A percentile compares a stretch with the other conserved stretches of the same genome.
Evolutionary conservation across 1,140 invertebrate species (phyloP).

Genomic region (Drosophila erecta): DNA sequence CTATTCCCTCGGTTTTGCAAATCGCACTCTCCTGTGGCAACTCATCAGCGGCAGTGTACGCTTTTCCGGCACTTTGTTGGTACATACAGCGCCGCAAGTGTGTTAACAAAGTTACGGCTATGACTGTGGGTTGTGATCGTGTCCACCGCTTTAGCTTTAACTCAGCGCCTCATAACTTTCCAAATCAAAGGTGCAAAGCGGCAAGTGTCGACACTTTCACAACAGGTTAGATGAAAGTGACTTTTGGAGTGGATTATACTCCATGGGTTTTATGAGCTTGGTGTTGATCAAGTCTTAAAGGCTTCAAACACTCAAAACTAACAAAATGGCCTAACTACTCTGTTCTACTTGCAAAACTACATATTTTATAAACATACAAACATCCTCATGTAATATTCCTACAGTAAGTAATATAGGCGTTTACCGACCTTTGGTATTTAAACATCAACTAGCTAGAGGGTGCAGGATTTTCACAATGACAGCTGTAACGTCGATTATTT

Average conservation of each 20-base stretch:
- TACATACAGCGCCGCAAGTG: slow-evolving; percentile 57
- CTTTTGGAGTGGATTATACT: slow-evolving; percentile 18
- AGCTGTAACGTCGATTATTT: slow-evolving; percentile 44
- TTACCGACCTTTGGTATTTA: slow-evolving; percentile 12
- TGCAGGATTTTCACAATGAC: slow-evolving; percentile 21
- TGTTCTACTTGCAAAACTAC: too few species aligned
- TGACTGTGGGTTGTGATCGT: slow-evolving; percentile 24
- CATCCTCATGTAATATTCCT: background rate
- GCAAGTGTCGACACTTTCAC: slow-evolving; percentile 48
- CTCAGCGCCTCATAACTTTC: slow-evolving; percentile 45
- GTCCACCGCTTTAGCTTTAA: slow-evolving; percentile 2
- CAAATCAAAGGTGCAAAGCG: slow-evolving; percentile 34
- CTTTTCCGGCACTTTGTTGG: slow-evolving; percentile 68
- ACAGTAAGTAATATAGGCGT: background rate
- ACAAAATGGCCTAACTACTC: too few species aligned
- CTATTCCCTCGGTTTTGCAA: background rate
- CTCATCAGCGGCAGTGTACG: slow-evolving; percentile 46
- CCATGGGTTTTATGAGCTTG: background rate
- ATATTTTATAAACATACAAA: background rate
- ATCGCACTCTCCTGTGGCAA: slow-evolving; percentile 50
- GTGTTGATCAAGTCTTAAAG: background rate
- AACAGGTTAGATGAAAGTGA: slow-evolving; percentile 18
- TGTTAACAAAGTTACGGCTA: slow-evolving; percentile 36
- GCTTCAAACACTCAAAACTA: too few species aligned
- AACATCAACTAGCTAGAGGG: slow-evolving; percentile 1